phyloP scores from a whole-genome alignment of 2,797 vertebrate genomes.

The Remorina albescens region DNA sequence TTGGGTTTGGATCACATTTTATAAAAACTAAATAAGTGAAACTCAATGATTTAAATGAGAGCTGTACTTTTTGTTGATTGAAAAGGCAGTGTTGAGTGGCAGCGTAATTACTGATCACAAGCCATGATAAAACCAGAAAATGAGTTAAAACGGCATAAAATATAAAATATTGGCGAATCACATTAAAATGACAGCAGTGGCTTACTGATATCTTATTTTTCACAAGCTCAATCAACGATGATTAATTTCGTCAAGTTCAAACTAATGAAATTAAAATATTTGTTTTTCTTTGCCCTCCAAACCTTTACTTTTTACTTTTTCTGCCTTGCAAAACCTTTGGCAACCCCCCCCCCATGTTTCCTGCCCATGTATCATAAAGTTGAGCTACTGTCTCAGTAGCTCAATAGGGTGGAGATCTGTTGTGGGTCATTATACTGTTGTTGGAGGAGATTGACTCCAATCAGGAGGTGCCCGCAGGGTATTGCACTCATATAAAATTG shows the following conservation, averaged over 20 bases:
- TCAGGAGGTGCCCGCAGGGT: slow-evolving; percentile 2
- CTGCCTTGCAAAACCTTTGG: not conserved
- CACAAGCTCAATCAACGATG: too few relatives aligned
- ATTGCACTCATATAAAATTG: slow-evolving; percentile 6
- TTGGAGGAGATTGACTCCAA: not conserved
- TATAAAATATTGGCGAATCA: not conserved
- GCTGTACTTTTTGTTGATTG: not conserved
- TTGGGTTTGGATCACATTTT: not conserved
- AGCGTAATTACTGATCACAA: not conserved
- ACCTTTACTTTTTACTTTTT: not conserved
- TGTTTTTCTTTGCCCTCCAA: not conserved
- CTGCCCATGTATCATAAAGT: not conserved
- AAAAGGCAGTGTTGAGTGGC: slow-evolving; percentile 2
- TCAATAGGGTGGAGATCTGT: not conserved
- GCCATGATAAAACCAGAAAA: not conserved
- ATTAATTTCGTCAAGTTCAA: too few relatives aligned
- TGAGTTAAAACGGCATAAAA: not conserved
- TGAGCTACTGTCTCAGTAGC: too few relatives aligned
- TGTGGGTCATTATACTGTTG: not conserved
- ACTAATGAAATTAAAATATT: too few relatives aligned
- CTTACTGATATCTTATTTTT: too few relatives aligned
- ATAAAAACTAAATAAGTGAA: not conserved
- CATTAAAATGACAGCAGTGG: not conserved
- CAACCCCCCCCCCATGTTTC: too few relatives aligned
- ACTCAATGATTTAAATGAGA: not conserved